Conservation (phyloP, 2,888 invertebrate genomes). For the Cephalotes varians region DNA sequence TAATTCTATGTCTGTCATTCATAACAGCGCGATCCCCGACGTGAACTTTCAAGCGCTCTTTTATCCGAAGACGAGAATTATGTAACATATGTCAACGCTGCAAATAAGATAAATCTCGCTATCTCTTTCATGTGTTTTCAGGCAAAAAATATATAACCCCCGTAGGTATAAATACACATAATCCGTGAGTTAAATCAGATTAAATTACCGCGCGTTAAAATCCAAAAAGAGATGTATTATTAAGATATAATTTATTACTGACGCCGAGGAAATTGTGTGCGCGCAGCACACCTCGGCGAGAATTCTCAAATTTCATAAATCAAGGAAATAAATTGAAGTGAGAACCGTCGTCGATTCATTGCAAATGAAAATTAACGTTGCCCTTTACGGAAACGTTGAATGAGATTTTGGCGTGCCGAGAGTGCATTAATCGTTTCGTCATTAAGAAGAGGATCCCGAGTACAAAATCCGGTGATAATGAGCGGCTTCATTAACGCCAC, state of each 20-base stretch:
- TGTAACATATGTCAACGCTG: constrained; percentile 26
- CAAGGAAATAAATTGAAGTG: constrained; percentile 44
- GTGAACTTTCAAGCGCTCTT: constrained; percentile 34
- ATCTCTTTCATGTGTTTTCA: constrained; percentile 11
- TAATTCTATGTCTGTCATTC: constrained; percentile 42
- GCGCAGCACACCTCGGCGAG: constrained; percentile 1
- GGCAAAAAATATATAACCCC: constrained; percentile 21
- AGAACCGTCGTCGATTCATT: constrained; percentile 43
- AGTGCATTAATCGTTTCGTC: constrained; percentile 77
- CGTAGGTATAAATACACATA: constrained; percentile 7
- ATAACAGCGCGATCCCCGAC: constrained; percentile 23
- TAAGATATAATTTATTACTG: constrained; percentile 29
- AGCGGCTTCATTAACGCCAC: constrained; percentile 77
- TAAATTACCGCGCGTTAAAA: constrained; percentile 33
- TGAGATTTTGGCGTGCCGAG: constrained; percentile 58
- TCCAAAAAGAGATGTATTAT: constrained; percentile 32
- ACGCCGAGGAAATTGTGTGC: background rate
- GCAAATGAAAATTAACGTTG: constrained; percentile 57
- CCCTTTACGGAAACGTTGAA: constrained; percentile 55
- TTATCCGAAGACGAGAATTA: constrained; percentile 18
- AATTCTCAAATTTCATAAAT: constrained; percentile 47
- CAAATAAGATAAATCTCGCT: constrained; percentile 38
- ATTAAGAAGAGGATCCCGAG: constrained; percentile 71
- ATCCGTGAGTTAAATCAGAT: constrained; percentile 35
- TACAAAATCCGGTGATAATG: constrained; percentile 73